Percentiles rank a stretch among this genome's conserved stretches.
These are phyloP conservation scores for Sardina pilchardus DNA, from an alignment of 2,113 vertebrate species.

Conservation along the genomic window DNA sequence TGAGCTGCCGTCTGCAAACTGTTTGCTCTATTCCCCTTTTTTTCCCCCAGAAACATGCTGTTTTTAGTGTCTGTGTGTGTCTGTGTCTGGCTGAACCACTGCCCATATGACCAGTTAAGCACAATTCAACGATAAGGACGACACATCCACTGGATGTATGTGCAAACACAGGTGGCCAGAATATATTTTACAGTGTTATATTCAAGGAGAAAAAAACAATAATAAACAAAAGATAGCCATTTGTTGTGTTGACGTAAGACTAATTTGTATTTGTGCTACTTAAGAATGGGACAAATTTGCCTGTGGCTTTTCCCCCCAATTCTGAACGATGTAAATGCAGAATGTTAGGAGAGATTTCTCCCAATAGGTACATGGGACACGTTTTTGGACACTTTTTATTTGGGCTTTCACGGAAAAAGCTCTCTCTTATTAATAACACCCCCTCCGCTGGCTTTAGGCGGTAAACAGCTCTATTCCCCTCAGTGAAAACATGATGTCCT, in stretches of 20 bases:
- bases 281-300: no score
- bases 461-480: background rate
- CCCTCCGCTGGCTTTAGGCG: background rate
- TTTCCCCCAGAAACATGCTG: background rate
- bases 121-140: constrained; percentile 25
- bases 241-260: no score
- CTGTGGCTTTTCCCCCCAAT: no score
- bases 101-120: background rate
- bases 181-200: constrained; percentile 36
- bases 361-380: no score
- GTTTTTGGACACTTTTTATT: no score
- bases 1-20: background rate
- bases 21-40: background rate
- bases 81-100: background rate
- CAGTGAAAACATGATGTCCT: background rate
- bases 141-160: constrained; percentile 42
- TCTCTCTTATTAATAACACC: background rate
- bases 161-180: constrained; percentile 39
- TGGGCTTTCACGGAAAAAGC: no score
- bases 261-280: no score
- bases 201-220: no score
- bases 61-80: background rate
- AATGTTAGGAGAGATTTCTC: no score
- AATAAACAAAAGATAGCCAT: no score
- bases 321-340: no score